Base-by-base conservation (phyloP, 2,797 vertebrate genomes). In the Ctenochaetus hawaiiensis region DNA sequence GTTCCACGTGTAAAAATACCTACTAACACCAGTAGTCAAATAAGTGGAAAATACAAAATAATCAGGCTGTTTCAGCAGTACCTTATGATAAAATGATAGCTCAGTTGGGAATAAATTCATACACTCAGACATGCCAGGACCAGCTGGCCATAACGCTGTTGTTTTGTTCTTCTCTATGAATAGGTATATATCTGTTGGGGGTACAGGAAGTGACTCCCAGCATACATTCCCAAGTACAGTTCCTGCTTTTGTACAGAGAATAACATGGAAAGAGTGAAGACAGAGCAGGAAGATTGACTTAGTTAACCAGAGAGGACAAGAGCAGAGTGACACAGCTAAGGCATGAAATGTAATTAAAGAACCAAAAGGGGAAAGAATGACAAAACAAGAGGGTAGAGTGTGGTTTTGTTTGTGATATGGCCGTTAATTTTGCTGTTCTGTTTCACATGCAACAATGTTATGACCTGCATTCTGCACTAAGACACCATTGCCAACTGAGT, bases 201-300 rank as follows among this genome's bases (percentile, higher is more conserved):
- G 75, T 56, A 56, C 83, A 91, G 88, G 83, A 91, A 84, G 75
- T 91, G 65, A 48, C 86, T 87, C 85, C 81, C 87, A 90, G 71
- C 84, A 86, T 72, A 80, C 53, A 80, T 67, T 83, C 82, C 67
- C 82, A 78, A 84, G 83, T 85, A 79, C 84, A 87, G 80, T 86
- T 94, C 93, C 92, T 89, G 88, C 87, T 89, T 92, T 92, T 91
- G 87, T 93, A 67, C 57, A 47, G 23, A 67, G 73, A 87, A 81
- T 70, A 77, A 61, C 60, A 65, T 77, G 75, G 60, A 92, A 82
- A 67, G 59, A 52, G 60, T 3, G 30, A 86, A 60, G 72, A 80
- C 64, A 61, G 79, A 83, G 58, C 57, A 59, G 75, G 70, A 82
- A 76, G 56, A 77, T 17, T 13, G 43, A 62, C 22, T 71, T 57